Evolutionary conservation across 2,888 invertebrate species (phyloP), one percentile per base, ranked within the genome.

Genomic region (Volucella inflata): DNA sequence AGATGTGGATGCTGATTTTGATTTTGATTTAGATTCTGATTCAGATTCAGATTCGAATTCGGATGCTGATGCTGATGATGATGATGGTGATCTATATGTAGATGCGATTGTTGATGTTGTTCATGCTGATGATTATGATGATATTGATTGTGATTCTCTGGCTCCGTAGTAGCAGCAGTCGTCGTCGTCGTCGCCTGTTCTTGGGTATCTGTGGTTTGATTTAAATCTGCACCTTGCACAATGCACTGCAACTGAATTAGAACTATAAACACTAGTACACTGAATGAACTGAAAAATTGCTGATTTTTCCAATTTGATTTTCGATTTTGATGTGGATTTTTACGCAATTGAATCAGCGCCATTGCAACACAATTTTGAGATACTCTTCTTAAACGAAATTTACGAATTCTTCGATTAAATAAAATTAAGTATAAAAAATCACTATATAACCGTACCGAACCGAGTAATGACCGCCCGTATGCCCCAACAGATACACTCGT

Each of bases 51-150:
- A 6, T 30, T 30, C 60, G 78, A 84, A 38, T 88, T 88, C 16
- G 60, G 78, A 14, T 87, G 85, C 14, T 72, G 64, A n/a, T 83
- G 70, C 10, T 82, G 64, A 30, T 79, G 79, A 21, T 87, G 67
- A 50, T 88, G 88, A 30, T 88, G 84, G 46, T 77, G 72, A 82
- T 79, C 80, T 81, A 51, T 85, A 53, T 84, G 78, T 30, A 51
- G 65, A 51, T 87, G 80, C 50, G 76, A 42, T 38, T 85, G 70
- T 64, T 81, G 77, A 30, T 30, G 30, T 30, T 30, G 30, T 30
- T 30, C 30, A 12, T 79, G 87, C n/a, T 81, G 75, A 16, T 80
- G 55, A 46, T 85, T 67, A 75, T 67, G 70, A 84, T 77, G 68
- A 50, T 64, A 62, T 48, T 70, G 74, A 53, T 81, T 51, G 60